Evolutionary conservation across 1,140 invertebrate species (phyloP), one percentile per base, ranked within the genome.

Genomic region (Battus philenor): DNA sequence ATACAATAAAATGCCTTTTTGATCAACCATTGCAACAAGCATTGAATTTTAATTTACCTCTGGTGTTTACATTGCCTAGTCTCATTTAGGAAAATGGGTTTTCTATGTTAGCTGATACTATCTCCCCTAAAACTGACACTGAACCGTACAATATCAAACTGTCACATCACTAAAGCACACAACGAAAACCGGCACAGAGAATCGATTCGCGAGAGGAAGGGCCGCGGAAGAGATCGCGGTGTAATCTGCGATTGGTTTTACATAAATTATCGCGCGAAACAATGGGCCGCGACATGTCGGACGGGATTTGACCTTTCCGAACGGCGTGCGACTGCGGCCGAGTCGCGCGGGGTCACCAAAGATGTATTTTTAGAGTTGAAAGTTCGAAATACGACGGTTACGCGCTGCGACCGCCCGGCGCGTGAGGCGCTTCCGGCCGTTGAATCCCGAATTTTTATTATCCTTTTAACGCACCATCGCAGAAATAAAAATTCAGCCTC

Each of bases 341-440:
- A 73, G 78, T 79, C 67, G 72, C 63, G 70, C 70, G 74, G 80
- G 76, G 76, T 82, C 77, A 80, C 64, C 66, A 66, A 53, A 46
- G 59, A 65, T 66, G 64, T 84, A 84, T 84, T 84, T 84, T 84
- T 84, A 84, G 80, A 82, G 80, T 85, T 82, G 73, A 81, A 82
- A 85, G 78, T 84, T 84, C 80, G 80, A 76, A 78, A 79, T 80
- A 73, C 76, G 68, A 61, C 65, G 62, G 67, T 71, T 66, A 54
- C 31, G 57, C 52, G 38, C 57, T 10, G 44, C 38, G 44, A 34
- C 50, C 65, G 63, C 50, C 41, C 50, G 48, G 39, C 49, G 49
- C 26, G 38, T 31, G 33, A 20, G 24, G 24, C 45, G 56, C 59
- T 66, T 64, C 67, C 67, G 55, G 22, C 33, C 34, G 36, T 53